Evolutionary conservation across 1,140 invertebrate species (phyloP).

Genomic region (Drosophila punjabiensis): DNA sequence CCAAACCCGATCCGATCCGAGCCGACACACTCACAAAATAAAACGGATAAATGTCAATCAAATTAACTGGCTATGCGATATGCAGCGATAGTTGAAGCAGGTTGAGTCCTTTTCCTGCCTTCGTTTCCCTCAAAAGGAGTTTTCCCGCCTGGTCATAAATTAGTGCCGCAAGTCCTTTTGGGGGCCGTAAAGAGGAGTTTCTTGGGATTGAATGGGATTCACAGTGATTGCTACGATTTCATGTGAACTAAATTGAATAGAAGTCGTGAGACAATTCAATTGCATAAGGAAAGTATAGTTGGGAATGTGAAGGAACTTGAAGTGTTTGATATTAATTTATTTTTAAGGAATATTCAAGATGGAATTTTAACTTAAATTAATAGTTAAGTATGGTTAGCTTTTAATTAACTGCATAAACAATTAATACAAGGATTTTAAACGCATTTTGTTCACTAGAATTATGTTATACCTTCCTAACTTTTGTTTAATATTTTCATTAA

Average conservation of each 20-base stretch:
- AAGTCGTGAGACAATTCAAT: neutral
- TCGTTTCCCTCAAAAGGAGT: neutral
- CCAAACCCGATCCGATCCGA: slow-evolving; percentile 1
- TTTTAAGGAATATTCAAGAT: too few relatives aligned
- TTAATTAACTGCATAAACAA: too few relatives aligned
- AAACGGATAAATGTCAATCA: slow-evolving; percentile 79
- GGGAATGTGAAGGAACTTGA: neutral
- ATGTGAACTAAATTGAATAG: slow-evolving; percentile 12
- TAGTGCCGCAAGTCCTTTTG: slow-evolving; percentile 8
- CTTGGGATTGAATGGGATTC: slow-evolving; percentile 16
- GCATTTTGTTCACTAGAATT: too few relatives aligned
- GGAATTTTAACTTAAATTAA: neutral
- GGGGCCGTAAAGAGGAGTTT: slow-evolving; percentile 10
- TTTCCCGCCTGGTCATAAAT: slow-evolving; percentile 22
- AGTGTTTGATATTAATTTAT: neutral
- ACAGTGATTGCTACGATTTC: slow-evolving; percentile 2
- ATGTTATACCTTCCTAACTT: neutral
- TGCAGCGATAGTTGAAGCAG: slow-evolving; percentile 56
- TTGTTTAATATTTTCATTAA: neutral
- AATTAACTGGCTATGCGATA: slow-evolving; percentile 73
- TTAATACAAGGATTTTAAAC: too few relatives aligned
- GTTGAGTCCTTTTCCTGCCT: neutral
- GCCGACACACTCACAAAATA: slow-evolving; percentile 34
- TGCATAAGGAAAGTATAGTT: neutral
- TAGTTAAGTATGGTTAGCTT: neutral